These are phyloP conservation scores for Gallinago solitaria DNA, from an alignment of 2,797 vertebrate species.

Conservation along the genomic window DNA sequence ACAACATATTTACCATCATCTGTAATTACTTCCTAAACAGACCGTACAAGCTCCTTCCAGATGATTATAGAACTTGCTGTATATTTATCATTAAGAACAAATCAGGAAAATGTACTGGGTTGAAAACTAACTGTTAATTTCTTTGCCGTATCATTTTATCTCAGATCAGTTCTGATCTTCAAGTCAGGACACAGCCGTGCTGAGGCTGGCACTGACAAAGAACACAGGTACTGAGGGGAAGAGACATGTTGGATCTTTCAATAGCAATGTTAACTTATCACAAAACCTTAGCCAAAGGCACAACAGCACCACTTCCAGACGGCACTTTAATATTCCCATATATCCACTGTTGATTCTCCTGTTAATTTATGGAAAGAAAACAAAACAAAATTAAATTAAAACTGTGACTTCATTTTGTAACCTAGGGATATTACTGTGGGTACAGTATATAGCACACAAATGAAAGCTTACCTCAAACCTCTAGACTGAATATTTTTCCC, in stretches of 20 bases:
- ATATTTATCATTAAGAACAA: background rate
- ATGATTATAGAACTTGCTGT: background rate
- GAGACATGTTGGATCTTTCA: background rate
- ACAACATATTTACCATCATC: background rate
- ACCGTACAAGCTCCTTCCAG: background rate
- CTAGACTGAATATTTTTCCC: too few species aligned
- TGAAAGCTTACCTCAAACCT: too few species aligned
- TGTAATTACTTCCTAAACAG: background rate
- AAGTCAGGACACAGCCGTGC: background rate
- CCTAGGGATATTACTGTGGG: background rate
- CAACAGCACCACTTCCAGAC: background rate
- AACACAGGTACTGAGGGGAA: background rate
- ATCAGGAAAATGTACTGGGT: background rate
- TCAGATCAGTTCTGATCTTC: background rate
- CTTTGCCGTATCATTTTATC: background rate
- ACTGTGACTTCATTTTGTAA: background rate
- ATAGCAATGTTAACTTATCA: background rate
- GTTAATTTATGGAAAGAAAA: background rate
- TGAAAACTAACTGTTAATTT: background rate
- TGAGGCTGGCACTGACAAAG: background rate
- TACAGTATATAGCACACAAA: too few species aligned
- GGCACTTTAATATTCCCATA: background rate
- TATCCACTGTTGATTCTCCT: background rate
- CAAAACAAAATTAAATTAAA: background rate
- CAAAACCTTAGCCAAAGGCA: background rate